A percentile compares a stretch with the other conserved stretches of the same genome.
These are phyloP conservation scores for Indri indri DNA, from an alignment of 2,113 vertebrate species.

Conservation along the genomic window DNA sequence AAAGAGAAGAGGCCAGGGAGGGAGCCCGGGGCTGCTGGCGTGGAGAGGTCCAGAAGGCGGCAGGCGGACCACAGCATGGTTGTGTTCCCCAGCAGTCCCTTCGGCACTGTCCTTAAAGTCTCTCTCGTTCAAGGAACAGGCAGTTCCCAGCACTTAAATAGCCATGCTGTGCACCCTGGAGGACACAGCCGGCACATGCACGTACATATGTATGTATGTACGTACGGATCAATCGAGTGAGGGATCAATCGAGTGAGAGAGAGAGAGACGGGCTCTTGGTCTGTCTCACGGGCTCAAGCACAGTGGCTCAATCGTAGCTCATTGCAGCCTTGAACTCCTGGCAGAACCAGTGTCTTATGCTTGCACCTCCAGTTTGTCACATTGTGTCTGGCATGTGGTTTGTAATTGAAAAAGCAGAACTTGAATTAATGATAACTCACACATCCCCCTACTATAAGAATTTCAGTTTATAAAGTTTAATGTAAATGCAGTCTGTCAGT, in stretches of 20 bases:
- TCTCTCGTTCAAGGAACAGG: neutral
- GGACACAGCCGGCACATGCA: neutral
- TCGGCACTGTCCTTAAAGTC: neutral
- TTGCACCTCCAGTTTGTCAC: rapidly evolving
- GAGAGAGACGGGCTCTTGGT: too few relatives aligned
- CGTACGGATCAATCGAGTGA: too few relatives aligned
- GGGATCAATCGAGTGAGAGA: too few relatives aligned
- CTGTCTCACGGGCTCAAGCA: too few relatives aligned
- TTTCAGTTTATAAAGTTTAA: neutral
- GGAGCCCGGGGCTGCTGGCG: neutral
- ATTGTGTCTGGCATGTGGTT: neutral
- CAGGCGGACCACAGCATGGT: neutral
- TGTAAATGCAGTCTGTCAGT: neutral
- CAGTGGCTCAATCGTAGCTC: too few relatives aligned
- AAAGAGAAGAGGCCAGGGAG: neutral
- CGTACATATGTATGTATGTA: too few relatives aligned
- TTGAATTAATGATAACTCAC: too few relatives aligned
- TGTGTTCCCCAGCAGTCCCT: neutral
- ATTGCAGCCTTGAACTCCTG: too few relatives aligned
- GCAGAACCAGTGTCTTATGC: neutral
- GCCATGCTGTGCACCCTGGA: neutral
- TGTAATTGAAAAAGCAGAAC: neutral
- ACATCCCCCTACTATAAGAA: rapidly evolving
- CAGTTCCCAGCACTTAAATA: neutral
- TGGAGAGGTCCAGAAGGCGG: neutral